phyloP scores from a whole-genome alignment of 2,888 invertebrate species.

The Syrphus vitripennis region DNA sequence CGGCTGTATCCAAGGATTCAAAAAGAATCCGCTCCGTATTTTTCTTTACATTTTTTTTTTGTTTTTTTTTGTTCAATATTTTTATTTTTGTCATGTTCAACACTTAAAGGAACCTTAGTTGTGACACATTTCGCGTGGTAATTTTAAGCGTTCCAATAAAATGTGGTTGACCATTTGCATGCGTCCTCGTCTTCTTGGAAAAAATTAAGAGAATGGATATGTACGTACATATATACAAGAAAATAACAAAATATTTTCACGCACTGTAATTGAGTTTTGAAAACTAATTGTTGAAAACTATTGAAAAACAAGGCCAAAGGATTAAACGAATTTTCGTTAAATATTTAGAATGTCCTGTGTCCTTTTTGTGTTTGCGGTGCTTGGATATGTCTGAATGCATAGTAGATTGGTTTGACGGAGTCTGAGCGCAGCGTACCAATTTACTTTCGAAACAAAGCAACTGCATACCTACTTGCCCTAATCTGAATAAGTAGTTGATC shows the following conservation, averaged over 20 bases:
- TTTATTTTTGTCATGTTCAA: constrained; percentile 31
- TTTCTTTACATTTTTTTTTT: background rate
- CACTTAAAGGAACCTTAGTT: constrained; percentile 57
- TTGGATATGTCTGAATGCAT: background rate
- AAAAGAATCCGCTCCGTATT: background rate
- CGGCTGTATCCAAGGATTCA: constrained; percentile 41
- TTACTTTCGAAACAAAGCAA: constrained; percentile 41
- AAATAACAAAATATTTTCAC: background rate
- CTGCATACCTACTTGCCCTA: constrained; percentile 53
- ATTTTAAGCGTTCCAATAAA: constrained; percentile 35
- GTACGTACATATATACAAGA: background rate
- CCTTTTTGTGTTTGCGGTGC: constrained; percentile 39
- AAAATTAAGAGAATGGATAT: background rate
- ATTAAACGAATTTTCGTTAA: constrained; percentile 55
- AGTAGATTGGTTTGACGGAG: constrained; percentile 19
- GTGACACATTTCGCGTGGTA: constrained; percentile 62
- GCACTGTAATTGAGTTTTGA: constrained; percentile 29
- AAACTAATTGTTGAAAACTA: background rate
- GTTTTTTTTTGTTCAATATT: constrained; percentile 41
- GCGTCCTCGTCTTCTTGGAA: constrained; percentile 35
- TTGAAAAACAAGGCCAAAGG: constrained; percentile 37
- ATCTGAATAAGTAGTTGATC: constrained; percentile 68
- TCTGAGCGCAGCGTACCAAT: constrained; percentile 43
- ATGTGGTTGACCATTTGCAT: constrained; percentile 56
- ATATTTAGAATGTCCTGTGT: constrained; percentile 61